phyloP scores from a whole-genome alignment of 1,140 invertebrate species.

The Cydia pomonella region DNA sequence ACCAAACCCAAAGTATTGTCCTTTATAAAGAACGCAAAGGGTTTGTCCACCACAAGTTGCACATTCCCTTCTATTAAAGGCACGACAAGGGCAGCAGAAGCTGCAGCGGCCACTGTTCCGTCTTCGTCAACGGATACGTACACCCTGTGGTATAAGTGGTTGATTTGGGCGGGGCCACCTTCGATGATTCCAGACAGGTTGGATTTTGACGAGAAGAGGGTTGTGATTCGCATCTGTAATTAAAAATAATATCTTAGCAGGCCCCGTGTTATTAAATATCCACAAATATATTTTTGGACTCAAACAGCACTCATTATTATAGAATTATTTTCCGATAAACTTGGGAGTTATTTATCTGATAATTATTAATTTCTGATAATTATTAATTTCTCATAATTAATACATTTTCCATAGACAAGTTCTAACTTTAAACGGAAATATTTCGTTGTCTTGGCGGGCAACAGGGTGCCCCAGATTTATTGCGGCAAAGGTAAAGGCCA shows the following conservation, averaged over 20 bases:
- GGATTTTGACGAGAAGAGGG: conserved; percentile 82
- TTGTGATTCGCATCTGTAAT: conserved; percentile 82
- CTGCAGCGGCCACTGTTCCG: conserved; percentile 86
- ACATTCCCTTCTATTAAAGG: conserved; percentile 81
- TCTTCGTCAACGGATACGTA: conserved; percentile 87
- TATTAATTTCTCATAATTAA: too few relatives aligned
- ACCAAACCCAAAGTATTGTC: conserved; percentile 82
- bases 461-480: too few relatives aligned
- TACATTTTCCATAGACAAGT: too few relatives aligned
- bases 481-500: too few relatives aligned
- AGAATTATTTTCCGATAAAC: too few relatives aligned
- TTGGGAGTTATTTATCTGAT: too few relatives aligned
- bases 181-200: conserved; percentile 84
- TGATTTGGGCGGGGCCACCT: conserved; percentile 76
- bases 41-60: conserved; percentile 81
- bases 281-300: too few relatives aligned
- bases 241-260: conserved; percentile 13
- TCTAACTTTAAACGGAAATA: too few relatives aligned
- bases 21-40: conserved; percentile 87
- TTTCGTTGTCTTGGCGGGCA: too few relatives aligned
- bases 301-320: too few relatives aligned
- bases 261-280: neutral
- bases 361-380: too few relatives aligned
- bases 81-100: conserved; percentile 82
- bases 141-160: conserved; percentile 85